Evolutionary conservation across 2,888 invertebrate genomes (phyloP).

Genomic region (Nesidiocoris tenuis): DNA sequence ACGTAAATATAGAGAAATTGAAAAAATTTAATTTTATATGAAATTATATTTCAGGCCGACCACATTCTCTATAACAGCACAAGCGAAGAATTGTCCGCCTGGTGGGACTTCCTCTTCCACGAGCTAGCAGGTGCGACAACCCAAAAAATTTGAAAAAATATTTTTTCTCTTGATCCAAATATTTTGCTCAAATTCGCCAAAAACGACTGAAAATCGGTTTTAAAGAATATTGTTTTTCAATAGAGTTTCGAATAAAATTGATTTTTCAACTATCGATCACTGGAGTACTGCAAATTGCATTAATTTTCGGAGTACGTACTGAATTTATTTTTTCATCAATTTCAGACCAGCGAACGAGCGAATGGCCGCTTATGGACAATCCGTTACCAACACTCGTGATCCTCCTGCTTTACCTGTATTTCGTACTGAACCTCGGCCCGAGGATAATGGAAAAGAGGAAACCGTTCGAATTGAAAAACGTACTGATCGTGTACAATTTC

Average conservation of each 20-base stretch:
- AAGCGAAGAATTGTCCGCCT: slow-evolving; percentile 19
- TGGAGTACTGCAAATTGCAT: no score
- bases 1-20: no score
- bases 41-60: slow-evolving; percentile 6
- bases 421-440: slow-evolving; percentile 58
- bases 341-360: slow-evolving; percentile 56
- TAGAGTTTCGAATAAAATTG: no score
- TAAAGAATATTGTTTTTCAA: no score
- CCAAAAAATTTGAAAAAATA: no score
- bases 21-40: no score
- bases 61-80: background rate
- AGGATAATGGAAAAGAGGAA: slow-evolving; percentile 58
- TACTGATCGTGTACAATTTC: slow-evolving; percentile 60
- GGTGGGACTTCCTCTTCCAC: slow-evolving; percentile 31
- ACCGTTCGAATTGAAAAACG: slow-evolving; percentile 57
- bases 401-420: slow-evolving; percentile 57
- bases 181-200: no score
- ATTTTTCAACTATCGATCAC: no score
- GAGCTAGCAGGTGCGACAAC: slow-evolving; percentile 32
- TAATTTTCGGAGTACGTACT: no score
- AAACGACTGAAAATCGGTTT: no score
- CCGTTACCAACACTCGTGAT: slow-evolving; percentile 58
- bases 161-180: no score
- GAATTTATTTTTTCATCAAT: slow-evolving; percentile 30
- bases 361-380: slow-evolving; percentile 59